These are phyloP conservation scores for Plebejus melissa DNA, from an alignment of 2,888 invertebrate genomes.

Conservation along the genomic window DNA sequence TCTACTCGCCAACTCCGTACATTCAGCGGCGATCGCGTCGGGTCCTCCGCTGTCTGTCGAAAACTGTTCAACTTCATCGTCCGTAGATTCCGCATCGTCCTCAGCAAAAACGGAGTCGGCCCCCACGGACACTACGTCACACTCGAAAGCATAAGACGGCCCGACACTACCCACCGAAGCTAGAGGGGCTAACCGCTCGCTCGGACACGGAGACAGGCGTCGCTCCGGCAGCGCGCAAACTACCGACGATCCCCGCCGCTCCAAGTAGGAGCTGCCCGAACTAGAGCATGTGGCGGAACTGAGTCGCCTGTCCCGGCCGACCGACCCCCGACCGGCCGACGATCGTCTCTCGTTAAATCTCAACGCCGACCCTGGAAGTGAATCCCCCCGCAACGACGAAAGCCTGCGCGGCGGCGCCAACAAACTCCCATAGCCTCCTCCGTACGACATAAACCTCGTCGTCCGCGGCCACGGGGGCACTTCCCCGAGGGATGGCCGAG, in stretches of 20 bases:
- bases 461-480: constrained; percentile 78
- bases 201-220: constrained; percentile 88
- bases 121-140: constrained; percentile 84
- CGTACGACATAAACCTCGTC: constrained; percentile 68
- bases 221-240: constrained; percentile 87
- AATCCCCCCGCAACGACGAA: constrained; percentile 78
- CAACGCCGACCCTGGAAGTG: constrained; percentile 79
- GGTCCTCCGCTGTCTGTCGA: constrained; percentile 87
- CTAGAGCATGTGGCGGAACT: constrained; percentile 92
- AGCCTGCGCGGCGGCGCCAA: constrained; percentile 84
- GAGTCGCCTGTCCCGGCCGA: constrained; percentile 78
- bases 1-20: constrained; percentile 66
- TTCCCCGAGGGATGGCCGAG: constrained; percentile 82
- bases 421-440: constrained; percentile 85
- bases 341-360: constrained; percentile 73
- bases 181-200: constrained; percentile 83
- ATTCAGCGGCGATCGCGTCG: constrained; percentile 54
- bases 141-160: constrained; percentile 83
- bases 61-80: constrained; percentile 90
- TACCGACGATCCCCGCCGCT: constrained; percentile 88
- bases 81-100: constrained; percentile 85
- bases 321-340: constrained; percentile 55
- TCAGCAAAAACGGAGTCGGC: constrained; percentile 90
- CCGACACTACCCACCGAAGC: constrained; percentile 90
- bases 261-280: constrained; percentile 90